Percentiles rank a stretch among this genome's conserved stretches.
Evolutionary conservation across 2,888 invertebrate species (phyloP).

Genomic region (Gasteruption jaculator): DNA sequence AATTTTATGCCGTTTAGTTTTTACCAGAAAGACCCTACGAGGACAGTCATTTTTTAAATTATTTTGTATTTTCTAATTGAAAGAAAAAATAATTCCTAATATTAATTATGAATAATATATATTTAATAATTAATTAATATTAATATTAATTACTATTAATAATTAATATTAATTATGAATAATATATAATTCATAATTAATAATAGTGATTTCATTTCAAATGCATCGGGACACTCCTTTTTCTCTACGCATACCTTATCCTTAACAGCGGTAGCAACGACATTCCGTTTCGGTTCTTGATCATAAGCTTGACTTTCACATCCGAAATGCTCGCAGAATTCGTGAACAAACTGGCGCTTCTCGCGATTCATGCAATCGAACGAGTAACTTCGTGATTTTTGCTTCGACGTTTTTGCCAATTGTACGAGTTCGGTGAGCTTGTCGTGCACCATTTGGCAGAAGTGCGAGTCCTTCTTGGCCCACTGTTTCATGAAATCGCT

Average conservation of each 20-base stretch:
- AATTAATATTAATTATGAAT: too few species aligned
- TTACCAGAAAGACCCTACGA: too few species aligned
- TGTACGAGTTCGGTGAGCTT: constrained; percentile 81
- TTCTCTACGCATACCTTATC: constrained; percentile 59
- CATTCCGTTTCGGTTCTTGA: constrained; percentile 91
- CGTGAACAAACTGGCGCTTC: constrained; percentile 89
- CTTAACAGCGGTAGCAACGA: constrained; percentile 83
- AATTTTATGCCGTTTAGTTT: too few species aligned
- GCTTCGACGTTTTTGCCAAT: constrained; percentile 80
- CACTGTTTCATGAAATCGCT: constrained; percentile 80
- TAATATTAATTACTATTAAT: too few species aligned
- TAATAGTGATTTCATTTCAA: too few species aligned
- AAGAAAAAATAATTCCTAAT: too few species aligned
- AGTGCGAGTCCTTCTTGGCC: constrained; percentile 74
- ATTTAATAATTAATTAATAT: too few species aligned
- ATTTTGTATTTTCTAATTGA: too few species aligned
- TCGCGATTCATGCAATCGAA: constrained; percentile 93
- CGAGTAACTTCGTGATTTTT: constrained; percentile 76
- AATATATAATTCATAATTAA: too few species aligned
- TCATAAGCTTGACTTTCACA: constrained; percentile 93
- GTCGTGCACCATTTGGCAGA: constrained; percentile 80
- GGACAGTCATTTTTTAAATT: too few species aligned
- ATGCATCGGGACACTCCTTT: too few species aligned
- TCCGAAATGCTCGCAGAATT: constrained; percentile 92
- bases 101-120: constrained; percentile 14